Percentiles rank a stretch among this genome's conserved stretches.
Evolutionary conservation across 2,797 vertebrate genomes (phyloP).

Genomic region (Orientallactaga sibirica): DNA sequence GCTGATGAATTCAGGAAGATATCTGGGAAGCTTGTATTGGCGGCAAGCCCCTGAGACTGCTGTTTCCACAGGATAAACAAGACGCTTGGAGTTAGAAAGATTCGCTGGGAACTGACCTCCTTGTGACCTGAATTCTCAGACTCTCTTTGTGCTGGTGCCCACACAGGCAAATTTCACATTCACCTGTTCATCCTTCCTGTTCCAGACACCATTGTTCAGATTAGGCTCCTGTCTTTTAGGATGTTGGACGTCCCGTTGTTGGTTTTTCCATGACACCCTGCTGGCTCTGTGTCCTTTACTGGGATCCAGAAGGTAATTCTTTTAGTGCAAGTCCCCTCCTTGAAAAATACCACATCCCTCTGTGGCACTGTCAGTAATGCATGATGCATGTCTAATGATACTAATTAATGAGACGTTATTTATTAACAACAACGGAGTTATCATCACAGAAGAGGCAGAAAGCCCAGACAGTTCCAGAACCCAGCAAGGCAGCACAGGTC

Average conservation of each 20-base stretch:
- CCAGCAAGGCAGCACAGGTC: not conserved
- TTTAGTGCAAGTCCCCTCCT: slow-evolving; percentile 23
- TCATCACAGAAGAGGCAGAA: slow-evolving; percentile 39
- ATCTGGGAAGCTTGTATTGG: slow-evolving; percentile 10
- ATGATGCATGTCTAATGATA: slow-evolving; percentile 58
- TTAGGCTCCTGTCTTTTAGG: not conserved
- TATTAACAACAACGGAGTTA: slow-evolving; percentile 61
- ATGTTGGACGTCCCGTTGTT: not conserved
- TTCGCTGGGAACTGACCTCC: not conserved
- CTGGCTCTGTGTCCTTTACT: not conserved
- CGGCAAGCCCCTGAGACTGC: not conserved
- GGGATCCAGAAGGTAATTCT: not conserved
- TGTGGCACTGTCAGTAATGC: slow-evolving; percentile 26
- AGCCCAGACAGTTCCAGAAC: slow-evolving; percentile 39
- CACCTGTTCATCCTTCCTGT: not conserved
- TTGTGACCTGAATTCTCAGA: not conserved
- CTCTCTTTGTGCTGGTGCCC: not conserved
- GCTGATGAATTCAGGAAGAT: slow-evolving; percentile 8
- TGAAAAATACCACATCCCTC: slow-evolving; percentile 21
- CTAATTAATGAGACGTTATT: slow-evolving; percentile 73
- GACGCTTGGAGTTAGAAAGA: not conserved
- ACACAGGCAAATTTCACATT: not conserved
- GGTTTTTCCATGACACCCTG: not conserved
- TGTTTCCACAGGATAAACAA: slow-evolving; percentile 38
- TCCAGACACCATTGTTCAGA: not conserved